Conservation (phyloP, 2,113 vertebrate genomes). For the Sinocyclocheilus rhinocerous region DNA sequence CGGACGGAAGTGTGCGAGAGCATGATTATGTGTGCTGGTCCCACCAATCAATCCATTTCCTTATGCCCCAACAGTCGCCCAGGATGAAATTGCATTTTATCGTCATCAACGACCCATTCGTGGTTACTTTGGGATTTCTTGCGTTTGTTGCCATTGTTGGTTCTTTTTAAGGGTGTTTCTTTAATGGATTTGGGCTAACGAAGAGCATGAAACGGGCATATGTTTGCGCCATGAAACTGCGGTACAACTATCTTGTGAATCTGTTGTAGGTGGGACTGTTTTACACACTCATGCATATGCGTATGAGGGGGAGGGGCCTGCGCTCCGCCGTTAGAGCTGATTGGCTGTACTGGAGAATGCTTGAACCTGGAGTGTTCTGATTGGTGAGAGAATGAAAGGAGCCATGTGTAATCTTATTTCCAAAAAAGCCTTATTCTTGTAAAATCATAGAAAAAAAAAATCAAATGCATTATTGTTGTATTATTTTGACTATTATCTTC, state of each 20-base stretch:
- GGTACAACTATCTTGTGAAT: constrained; percentile 16
- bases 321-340: constrained; percentile 46
- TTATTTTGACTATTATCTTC: constrained; percentile 68
- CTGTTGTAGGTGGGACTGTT: constrained; percentile 24
- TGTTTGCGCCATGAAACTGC: background rate
- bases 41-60: background rate
- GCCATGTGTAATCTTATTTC: constrained; percentile 80
- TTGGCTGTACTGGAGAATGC: constrained; percentile 51
- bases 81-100: background rate
- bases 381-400: constrained; percentile 62
- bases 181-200: background rate
- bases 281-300: constrained; percentile 45
- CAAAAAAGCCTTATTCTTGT: constrained; percentile 83
- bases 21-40: background rate
- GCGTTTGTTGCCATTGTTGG: background rate
- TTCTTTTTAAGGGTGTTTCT: background rate
- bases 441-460: constrained; percentile 68
- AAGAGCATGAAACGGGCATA: background rate
- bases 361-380: constrained; percentile 56
- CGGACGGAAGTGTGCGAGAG: background rate
- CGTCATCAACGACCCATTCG: background rate
- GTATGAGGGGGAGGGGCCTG: constrained; percentile 49
- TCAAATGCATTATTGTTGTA: constrained; percentile 72
- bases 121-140: constrained; percentile 3
- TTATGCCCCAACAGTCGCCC: background rate